phyloP scores from a whole-genome alignment of 2,113 vertebrate species.

The Pimephales promelas region DNA sequence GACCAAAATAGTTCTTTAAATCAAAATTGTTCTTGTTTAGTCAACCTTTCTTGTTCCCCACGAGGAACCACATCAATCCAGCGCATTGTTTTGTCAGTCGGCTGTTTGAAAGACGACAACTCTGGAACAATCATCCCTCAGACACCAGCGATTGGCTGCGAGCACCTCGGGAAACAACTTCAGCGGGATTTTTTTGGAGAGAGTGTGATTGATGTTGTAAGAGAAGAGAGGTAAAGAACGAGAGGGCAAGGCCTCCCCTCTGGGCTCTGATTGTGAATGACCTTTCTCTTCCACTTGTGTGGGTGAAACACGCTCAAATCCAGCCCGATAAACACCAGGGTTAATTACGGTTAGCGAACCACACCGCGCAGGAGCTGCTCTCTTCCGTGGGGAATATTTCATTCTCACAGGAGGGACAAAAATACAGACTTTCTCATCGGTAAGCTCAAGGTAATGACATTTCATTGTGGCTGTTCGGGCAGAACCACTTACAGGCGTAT shows the following conservation, averaged over 20 bases:
- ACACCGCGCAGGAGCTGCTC: slow-evolving; percentile 63
- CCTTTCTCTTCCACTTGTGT: slow-evolving; percentile 75
- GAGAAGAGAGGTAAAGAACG: slow-evolving; percentile 51
- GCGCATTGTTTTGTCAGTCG: slow-evolving; percentile 16
- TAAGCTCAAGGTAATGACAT: slow-evolving; percentile 26
- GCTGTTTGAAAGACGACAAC: slow-evolving; percentile 44
- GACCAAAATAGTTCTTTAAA: background rate
- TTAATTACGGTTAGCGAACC: slow-evolving; percentile 69
- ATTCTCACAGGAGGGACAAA: slow-evolving; percentile 34
- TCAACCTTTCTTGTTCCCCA: background rate
- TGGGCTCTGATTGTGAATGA: slow-evolving; percentile 73
- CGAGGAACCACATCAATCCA: slow-evolving; percentile 39
- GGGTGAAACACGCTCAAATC: slow-evolving; percentile 65
- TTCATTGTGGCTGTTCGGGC: background rate
- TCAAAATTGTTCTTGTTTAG: background rate
- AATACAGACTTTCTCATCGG: slow-evolving; percentile 1
- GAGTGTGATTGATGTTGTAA: slow-evolving; percentile 66
- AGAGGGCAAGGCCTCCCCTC: slow-evolving; percentile 62
- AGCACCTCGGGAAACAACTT: slow-evolving; percentile 52
- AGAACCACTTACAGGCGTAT: slow-evolving; percentile 11
- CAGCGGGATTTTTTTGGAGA: slow-evolving; percentile 61
- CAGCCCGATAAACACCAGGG: slow-evolving; percentile 70
- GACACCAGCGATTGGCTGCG: slow-evolving; percentile 54
- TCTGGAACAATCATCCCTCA: slow-evolving; percentile 46
- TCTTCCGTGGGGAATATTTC: slow-evolving; percentile 46